These are phyloP conservation scores for Contarinia nasturtii DNA, from an alignment of 1,140 invertebrate genomes.

Conservation along the genomic window DNA sequence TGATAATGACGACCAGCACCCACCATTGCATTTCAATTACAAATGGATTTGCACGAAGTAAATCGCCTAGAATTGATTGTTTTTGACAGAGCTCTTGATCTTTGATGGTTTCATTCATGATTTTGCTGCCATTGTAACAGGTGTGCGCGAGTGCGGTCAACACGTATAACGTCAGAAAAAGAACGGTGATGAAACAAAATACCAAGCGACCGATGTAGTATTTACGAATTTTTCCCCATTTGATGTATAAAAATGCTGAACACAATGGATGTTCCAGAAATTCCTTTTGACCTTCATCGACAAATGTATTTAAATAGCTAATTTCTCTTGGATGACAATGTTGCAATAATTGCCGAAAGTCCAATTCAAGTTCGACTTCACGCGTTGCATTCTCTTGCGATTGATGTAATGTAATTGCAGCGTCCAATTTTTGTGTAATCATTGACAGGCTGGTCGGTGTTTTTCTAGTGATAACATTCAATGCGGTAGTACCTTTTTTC, in stretches of 20 bases:
- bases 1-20: conserved; percentile 47
- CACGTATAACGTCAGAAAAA: conserved; percentile 58
- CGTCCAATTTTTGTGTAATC: conserved; percentile 54
- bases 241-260: conserved; percentile 63
- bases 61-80: conserved; percentile 48
- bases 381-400: conserved; percentile 52
- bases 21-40: conserved; percentile 63
- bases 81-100: conserved; percentile 50
- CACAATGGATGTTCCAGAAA: conserved; percentile 64
- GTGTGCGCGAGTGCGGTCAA: conserved; percentile 55
- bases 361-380: conserved; percentile 61
- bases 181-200: conserved; percentile 59
- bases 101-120: conserved; percentile 43
- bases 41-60: conserved; percentile 46
- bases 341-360: conserved; percentile 58
- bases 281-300: conserved; percentile 66
- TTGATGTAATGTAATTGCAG: conserved; percentile 56
- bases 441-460: conserved; percentile 61
- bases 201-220: conserved; percentile 63
- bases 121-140: conserved; percentile 54
- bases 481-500: conserved; percentile 59
- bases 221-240: conserved; percentile 78
- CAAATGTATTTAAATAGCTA: conserved; percentile 60
- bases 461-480: conserved; percentile 64
- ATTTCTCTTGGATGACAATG: conserved; percentile 61